Percentiles rank a stretch among this genome's conserved stretches.
phyloP scores from a whole-genome alignment of 2,888 invertebrate species.

The Lasius fuliginosus region DNA sequence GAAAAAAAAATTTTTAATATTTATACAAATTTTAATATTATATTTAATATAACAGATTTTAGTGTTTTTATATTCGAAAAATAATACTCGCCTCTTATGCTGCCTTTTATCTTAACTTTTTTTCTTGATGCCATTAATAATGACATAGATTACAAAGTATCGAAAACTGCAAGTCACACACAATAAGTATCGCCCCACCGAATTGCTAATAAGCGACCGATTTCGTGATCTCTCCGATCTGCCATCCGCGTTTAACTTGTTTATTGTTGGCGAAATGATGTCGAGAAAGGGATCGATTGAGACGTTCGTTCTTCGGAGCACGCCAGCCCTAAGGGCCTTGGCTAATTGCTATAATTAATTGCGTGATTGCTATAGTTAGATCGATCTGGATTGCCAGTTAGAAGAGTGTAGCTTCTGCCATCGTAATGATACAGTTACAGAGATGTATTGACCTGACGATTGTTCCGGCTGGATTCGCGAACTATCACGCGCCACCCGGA shows the following conservation, averaged over 20 bases:
- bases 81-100: neutral
- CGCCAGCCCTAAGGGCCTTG: conserved; percentile 70
- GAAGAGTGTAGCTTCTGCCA: conserved; percentile 71
- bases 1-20: neutral
- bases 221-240: conserved; percentile 48
- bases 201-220: conserved; percentile 48
- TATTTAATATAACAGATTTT: neutral
- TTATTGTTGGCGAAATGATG: conserved; percentile 50
- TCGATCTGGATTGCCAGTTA: conserved; percentile 72
- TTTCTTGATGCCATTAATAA: conserved; percentile 25
- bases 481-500: conserved; percentile 18
- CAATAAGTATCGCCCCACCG: conserved; percentile 37
- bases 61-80: neutral
- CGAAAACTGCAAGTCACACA: conserved; percentile 6
- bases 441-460: conserved; percentile 36
- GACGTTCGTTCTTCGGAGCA: conserved; percentile 69
- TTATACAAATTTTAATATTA: neutral
- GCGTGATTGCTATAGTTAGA: conserved; percentile 82
- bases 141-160: conserved; percentile 23
- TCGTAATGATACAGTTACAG: conserved; percentile 69
- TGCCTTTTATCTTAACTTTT: conserved; percentile 8
- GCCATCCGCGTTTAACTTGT: conserved; percentile 48
- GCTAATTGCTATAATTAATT: conserved; percentile 82
- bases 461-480: conserved; percentile 26
- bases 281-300: conserved; percentile 64